Evolutionary conservation across 2,888 invertebrate genomes (phyloP), one percentile per base, ranked within the genome.

Genomic region (Pterostichus madidus): DNA sequence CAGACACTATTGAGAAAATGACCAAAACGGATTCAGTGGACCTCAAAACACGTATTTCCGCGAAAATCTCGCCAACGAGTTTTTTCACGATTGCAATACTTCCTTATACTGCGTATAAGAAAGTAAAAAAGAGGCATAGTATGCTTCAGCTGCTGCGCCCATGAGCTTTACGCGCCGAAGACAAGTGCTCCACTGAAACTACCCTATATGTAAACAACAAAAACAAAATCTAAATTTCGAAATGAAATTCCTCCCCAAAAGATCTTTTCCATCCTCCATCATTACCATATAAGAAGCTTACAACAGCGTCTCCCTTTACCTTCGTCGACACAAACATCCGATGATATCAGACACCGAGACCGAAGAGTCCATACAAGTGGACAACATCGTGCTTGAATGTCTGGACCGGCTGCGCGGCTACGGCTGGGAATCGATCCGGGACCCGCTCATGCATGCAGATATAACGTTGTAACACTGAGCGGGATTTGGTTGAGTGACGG

Each of bases 401-500:
- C 56, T 31, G 59, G 64, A n/a, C 59, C 24, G 24, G 24, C 31
- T 59, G 64, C 32, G n/a, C 24, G 59, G 17, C 13, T 17, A 10
- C 59, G 59, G 64, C 35, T 64, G 64, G 64, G 64, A 64, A 64
- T 64, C 64, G 35, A 64, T 64, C 64, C 64, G n/a, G 10, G 64
- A 32, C 35, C 64, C 64, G 64, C 64, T 64, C 64, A 64, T 64
- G 64, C 64, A 64, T 64, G 64, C 64, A 31, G 64, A 64, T 64
- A 64, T 64, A 35, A 64, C 64, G 64, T 11, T 35, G 64, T n/a
- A 64, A 8, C 35, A 35, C 64, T 13, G 64, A 49, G 49, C n/a
- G 49, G n/a, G n/a, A 39, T 39, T 39, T 39, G 39, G 39, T 39
- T 39, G 39, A 39, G n/a, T 35, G 64, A n/a, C 24, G 24, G 64